Evolutionary conservation across 2,113 vertebrate genomes (phyloP).

Genomic region (Todiramphus saurophagus): DNA sequence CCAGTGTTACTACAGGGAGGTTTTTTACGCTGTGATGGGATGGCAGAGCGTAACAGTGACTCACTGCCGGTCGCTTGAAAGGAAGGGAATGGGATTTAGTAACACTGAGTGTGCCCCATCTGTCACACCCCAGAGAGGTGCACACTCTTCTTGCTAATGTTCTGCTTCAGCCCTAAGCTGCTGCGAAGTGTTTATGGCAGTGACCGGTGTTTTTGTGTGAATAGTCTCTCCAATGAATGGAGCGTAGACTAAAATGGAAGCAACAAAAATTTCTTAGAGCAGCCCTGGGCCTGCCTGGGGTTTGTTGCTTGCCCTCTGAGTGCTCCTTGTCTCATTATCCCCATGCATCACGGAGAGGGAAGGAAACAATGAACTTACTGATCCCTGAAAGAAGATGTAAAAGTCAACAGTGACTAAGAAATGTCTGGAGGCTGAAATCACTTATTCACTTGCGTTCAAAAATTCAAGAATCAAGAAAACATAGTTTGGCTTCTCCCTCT

Average conservation of each 20-base stretch:
- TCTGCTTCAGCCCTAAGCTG: not conserved
- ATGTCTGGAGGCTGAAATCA: constrained; percentile 12
- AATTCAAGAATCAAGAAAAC: not conserved
- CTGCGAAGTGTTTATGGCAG: not conserved
- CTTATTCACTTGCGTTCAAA: not conserved
- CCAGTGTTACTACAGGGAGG: not conserved
- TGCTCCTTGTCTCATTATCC: not conserved
- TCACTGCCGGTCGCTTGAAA: constrained; percentile 19
- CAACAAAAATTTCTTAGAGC: not conserved
- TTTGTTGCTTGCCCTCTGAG: not conserved
- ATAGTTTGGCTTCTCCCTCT: not conserved
- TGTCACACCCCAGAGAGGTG: not conserved
- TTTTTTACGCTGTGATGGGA: not conserved
- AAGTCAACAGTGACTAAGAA: constrained; percentile 9
- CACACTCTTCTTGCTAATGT: not conserved
- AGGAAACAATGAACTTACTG: constrained; percentile 9
- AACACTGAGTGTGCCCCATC: not conserved
- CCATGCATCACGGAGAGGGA: not conserved
- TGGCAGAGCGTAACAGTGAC: constrained; percentile 12
- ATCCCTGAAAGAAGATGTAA: not conserved
- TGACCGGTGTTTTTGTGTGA: not conserved
- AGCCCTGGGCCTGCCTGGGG: not conserved
- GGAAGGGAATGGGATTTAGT: constrained; percentile 18
- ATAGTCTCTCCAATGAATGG: not conserved
- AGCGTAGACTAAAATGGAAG: not conserved